A percentile compares a stretch with the other conserved stretches of the same genome.
Conservation (phyloP, 2,113 vertebrate genomes). For the Alectura lathami region DNA sequence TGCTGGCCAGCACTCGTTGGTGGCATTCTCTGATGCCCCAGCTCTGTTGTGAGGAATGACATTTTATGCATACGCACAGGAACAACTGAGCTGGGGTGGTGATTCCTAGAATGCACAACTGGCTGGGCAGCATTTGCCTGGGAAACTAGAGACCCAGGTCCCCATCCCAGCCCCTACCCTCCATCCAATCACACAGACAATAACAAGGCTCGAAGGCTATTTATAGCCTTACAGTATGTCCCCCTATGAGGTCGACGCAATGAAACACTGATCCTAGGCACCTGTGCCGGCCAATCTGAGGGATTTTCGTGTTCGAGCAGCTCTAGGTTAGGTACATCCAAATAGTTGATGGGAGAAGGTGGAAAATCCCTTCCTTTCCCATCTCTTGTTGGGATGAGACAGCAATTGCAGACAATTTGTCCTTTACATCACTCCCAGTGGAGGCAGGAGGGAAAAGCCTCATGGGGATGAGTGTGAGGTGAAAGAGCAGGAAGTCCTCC, state of each 20-base stretch:
- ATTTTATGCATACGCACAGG: conserved; percentile 53
- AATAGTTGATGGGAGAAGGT: background rate
- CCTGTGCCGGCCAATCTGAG: conserved; percentile 66
- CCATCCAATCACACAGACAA: conserved; percentile 69
- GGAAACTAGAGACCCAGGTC: conserved; percentile 68
- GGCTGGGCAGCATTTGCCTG: conserved; percentile 60
- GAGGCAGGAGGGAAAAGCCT: background rate
- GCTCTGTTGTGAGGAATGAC: background rate
- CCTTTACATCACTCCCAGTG: background rate
- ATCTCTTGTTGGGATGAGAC: background rate
- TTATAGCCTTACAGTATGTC: conserved; percentile 64
- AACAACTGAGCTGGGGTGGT: conserved; percentile 65
- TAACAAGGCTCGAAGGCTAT: conserved; percentile 57
- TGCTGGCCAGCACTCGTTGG: background rate
- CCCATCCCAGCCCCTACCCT: conserved; percentile 53
- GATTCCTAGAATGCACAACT: conserved; percentile 74
- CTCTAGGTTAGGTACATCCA: conserved; percentile 42
- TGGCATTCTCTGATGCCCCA: conserved; percentile 13
- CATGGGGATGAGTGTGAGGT: background rate
- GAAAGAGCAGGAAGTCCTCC: background rate
- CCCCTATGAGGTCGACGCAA: conserved; percentile 37
- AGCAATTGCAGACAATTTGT: background rate
- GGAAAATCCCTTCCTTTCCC: background rate
- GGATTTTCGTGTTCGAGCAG: background rate
- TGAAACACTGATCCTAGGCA: conserved; percentile 65